Evolutionary conservation across 2,888 invertebrate species (phyloP), one percentile per base, ranked within the genome.

Genomic region (Epsilonema sp.): DNA sequence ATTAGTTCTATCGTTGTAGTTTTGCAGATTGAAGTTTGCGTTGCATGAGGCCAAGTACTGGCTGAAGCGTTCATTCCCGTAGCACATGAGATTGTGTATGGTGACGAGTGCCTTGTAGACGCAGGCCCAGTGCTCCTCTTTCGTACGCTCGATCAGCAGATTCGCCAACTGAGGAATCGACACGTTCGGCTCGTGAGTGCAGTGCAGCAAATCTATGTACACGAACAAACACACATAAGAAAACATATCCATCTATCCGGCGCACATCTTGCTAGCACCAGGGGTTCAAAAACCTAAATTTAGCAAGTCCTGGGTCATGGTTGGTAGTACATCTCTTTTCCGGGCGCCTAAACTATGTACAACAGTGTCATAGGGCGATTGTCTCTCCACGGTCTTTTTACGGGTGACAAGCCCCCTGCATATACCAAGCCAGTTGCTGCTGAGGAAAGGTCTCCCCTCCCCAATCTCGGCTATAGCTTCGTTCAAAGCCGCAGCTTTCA

Each of bases 11-110:
- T 97, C 97, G 70, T 90, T 75, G 72, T 92, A 97, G 75, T 81
- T 85, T 72, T 82, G 84, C 66, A 97, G 79, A 74, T 92, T 90
- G 76, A 97, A 92, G 63, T 87, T 86, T 67, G 92, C 90, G 75
- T 94, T 97, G 75, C 90, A 94, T 60, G 94, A 97, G 51, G 97
- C 97, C 73, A 97, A 76, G 73, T 92, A 97, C 74, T 97, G 97
- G 69, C 92, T 92, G 72, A 97, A 97, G 69, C 97, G 92, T 80
- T 97, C 97, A 74, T 97, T 97, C 64, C 97, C 97, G 73, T 94
- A 94, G 66, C 94, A 94, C 78, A 97, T 84, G 70, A 97, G 76
- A 73, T 97, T 92, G 72, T 97, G 97, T 54, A 90, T 87, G 51
- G 94, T 92, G 64, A 97, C 84, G 57, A 97, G 78, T 45, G 92